Evolutionary conservation across 2,797 vertebrate genomes (phyloP).

Genomic region (Lerista edwardsae): DNA sequence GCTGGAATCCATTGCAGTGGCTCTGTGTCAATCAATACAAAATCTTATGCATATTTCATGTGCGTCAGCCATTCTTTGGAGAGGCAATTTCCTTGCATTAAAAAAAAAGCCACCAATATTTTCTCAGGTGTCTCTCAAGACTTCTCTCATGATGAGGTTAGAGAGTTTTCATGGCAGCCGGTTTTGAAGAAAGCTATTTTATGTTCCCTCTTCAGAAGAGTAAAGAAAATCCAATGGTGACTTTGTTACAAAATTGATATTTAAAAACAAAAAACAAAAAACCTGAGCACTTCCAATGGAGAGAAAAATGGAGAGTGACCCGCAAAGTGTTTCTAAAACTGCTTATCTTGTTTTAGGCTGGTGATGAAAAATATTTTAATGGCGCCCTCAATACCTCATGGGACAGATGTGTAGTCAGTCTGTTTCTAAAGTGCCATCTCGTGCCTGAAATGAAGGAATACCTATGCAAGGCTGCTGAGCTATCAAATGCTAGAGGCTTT

Average conservation of each 20-base stretch:
- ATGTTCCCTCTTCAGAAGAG: neutral
- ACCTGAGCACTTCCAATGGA: neutral
- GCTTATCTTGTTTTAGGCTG: constrained; percentile 15
- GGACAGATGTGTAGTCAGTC: neutral
- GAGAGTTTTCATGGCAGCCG: constrained; percentile 9
- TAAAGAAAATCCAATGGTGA: constrained; percentile 12
- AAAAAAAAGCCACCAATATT: neutral
- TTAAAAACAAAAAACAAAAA: too few relatives aligned
- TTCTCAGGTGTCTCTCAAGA: constrained; percentile 17
- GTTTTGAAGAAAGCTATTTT: constrained; percentile 19
- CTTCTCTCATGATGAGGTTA: neutral
- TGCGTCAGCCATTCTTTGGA: accelerated
- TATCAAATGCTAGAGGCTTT: neutral
- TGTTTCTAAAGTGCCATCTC: constrained; percentile 29
- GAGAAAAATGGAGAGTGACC: constrained; percentile 26
- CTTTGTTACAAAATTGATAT: constrained; percentile 20
- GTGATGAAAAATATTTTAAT: constrained; percentile 29
- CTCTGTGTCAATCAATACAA: neutral
- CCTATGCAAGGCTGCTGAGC: neutral
- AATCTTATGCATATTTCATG: neutral
- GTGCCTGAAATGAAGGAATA: constrained; percentile 12
- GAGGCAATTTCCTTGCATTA: constrained; percentile 8
- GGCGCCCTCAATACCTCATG: neutral
- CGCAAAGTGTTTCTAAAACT: constrained; percentile 18
- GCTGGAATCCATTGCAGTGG: neutral